Conservation (phyloP, 1,140 invertebrate species). For the Brachionus koreanus region DNA sequence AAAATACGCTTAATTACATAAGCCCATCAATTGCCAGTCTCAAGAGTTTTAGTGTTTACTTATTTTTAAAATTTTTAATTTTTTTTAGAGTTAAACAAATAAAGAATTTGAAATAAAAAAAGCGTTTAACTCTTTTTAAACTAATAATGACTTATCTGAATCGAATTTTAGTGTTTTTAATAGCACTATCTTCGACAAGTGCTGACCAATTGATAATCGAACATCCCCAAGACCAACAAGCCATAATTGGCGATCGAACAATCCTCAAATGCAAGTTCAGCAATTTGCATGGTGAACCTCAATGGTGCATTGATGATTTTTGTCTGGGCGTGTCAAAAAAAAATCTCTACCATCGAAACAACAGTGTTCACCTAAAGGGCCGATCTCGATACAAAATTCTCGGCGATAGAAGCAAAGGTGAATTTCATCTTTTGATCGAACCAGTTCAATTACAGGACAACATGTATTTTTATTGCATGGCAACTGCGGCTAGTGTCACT, state of each 20-base stretch:
- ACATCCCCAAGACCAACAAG: conserved; percentile 10
- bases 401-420: conserved; percentile 4
- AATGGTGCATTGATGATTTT: conserved; percentile 44
- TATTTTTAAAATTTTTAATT: neutral
- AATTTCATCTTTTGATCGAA: conserved; percentile 27
- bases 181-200: neutral
- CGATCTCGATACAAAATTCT: conserved; percentile 37
- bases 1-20: conserved; percentile 21
- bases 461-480: conserved; percentile 43
- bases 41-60: neutral
- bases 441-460: conserved; percentile 39
- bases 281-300: conserved; percentile 26
- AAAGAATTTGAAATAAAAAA: neutral
- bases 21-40: conserved; percentile 4
- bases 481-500: conserved; percentile 40
- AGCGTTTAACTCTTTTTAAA: neutral
- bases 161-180: neutral
- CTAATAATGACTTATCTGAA: neutral
- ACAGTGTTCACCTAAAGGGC: neutral
- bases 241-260: conserved; percentile 8
- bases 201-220: neutral
- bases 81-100: conserved; percentile 30
- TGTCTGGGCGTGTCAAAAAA: conserved; percentile 28
- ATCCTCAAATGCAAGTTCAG: conserved; percentile 15
- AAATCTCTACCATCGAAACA: neutral